These are phyloP conservation scores for Melinaea marsaeus DNA, from an alignment of 2,888 invertebrate genomes.

Conservation along the genomic window DNA sequence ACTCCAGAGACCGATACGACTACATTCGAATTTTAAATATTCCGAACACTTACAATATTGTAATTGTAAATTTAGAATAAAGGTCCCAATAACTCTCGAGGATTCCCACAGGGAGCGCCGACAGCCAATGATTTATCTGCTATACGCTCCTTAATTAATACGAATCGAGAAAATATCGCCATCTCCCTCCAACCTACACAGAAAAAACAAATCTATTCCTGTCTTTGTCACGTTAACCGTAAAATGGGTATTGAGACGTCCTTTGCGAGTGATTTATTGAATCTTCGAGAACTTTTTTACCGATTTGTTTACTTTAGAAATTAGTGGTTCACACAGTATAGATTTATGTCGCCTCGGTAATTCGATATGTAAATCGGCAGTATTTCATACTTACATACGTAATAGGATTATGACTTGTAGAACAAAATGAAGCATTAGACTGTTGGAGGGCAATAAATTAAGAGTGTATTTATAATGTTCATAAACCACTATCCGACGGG, in stretches of 20 bases:
- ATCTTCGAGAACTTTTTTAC: conserved; percentile 65
- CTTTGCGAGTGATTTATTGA: conserved; percentile 65
- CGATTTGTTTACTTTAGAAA: conserved; percentile 75
- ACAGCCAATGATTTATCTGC: conserved; percentile 74
- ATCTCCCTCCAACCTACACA: conserved; percentile 49
- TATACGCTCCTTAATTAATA: conserved; percentile 71
- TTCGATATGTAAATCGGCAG: conserved; percentile 55
- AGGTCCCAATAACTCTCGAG: conserved; percentile 73
- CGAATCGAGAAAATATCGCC: conserved; percentile 47
- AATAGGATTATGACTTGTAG: conserved; percentile 34
- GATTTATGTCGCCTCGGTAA: conserved; percentile 64
- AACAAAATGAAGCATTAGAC: conserved; percentile 28
- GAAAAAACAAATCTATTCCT: conserved; percentile 18
- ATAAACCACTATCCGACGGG: conserved; percentile 6
- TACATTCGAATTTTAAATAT: conserved; percentile 59
- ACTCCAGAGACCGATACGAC: conserved; percentile 59
- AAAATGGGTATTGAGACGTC: conserved; percentile 71
- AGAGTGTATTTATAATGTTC: conserved; percentile 17
- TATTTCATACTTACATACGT: conserved; percentile 37
- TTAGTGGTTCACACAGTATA: conserved; percentile 63
- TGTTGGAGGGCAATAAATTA: conserved; percentile 20
- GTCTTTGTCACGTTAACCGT: conserved; percentile 47
- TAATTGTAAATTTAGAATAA: conserved; percentile 78
- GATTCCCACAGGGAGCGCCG: conserved; percentile 75
- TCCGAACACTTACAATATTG: conserved; percentile 69